These are phyloP conservation scores for Drosophila koepferae DNA, from an alignment of 2,888 invertebrate genomes.

Conservation along the genomic window DNA sequence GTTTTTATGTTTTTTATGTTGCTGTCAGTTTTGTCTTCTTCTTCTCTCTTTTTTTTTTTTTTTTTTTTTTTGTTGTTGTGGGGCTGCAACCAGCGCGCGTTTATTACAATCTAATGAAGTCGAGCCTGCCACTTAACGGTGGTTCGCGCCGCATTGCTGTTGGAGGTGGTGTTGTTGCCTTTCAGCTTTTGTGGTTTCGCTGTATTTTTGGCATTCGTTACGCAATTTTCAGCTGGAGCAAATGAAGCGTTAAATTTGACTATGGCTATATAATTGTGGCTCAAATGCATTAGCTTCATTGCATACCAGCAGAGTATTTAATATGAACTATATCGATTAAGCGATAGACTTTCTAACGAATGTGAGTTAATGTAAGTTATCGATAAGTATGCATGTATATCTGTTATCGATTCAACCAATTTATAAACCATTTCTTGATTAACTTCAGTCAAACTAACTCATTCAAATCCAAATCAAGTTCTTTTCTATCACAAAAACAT, in stretches of 20 bases:
- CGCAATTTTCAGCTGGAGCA: conserved; percentile 56
- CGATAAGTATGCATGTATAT: background rate
- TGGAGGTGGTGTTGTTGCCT: conserved; percentile 39
- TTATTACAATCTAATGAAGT: conserved; percentile 81
- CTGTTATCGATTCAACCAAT: background rate
- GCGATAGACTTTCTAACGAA: background rate
- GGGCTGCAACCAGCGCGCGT: conserved; percentile 75
- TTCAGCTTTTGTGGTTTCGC: conserved; percentile 25
- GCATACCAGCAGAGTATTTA: background rate
- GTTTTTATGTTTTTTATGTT: conserved; percentile 75
- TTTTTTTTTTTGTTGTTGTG: conserved; percentile 40
- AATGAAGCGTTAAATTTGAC: conserved; percentile 62
- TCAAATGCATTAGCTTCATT: conserved; percentile 10
- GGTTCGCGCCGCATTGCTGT: conserved; percentile 21
- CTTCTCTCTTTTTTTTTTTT: conserved; percentile 16
- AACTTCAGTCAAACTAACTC: too few species aligned
- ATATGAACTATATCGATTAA: conserved; percentile 11
- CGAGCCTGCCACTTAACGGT: conserved; percentile 80
- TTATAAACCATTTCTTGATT: background rate
- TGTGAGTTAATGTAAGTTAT: too few species aligned
- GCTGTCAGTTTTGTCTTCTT: conserved; percentile 60
- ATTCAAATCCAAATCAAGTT: background rate
- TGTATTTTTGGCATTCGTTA: conserved; percentile 45
- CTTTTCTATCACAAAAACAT: background rate
- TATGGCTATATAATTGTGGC: conserved; percentile 2